Base-by-base conservation (phyloP, 2,888 invertebrate species). In the Eristalis intricaria region DNA sequence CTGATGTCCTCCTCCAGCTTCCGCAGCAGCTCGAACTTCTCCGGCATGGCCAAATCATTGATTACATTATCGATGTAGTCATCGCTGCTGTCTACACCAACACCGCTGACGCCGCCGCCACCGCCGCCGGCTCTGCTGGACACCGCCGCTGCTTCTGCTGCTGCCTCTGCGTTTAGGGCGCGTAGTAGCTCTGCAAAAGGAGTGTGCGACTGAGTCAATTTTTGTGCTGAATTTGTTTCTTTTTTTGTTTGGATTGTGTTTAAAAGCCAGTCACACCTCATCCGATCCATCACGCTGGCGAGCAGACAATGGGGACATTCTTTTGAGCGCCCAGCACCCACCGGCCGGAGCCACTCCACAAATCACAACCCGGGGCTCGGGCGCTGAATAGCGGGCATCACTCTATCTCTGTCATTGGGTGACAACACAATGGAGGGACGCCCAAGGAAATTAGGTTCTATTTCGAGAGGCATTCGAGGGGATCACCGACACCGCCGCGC, bases 1-100 rank as follows among this genome's bases (percentile, higher is more conserved):
- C 90, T 91, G 64, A 93, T 91, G 66, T 92, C 92, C 63, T 91
- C 90, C 71, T 92, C 91, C 78, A 93, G 84, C 87, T 91, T 91
- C 73, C 91, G 90, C 7, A 93, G 84, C 81, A 93, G 90, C 68
- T 92, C 91, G 71, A 89, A 91, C 89, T 92, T 92, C 79, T 90
- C 91, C 75, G 91, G 91, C 86, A 90, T 84, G 77, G 92, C 92
- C 40, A 92, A 78, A 89, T 92, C 91, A 89, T 91, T 91, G 71
- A 90, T 90, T 1, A 90, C 90, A n/a, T 91, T 90, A 71, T 91
- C 91, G 23, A 91, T 90, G 88, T 92, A 91, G 79, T 93, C 91
- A n/a, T 91, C 89, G 63, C 90, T 90, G 26, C 19, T 69, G 35
- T 74, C 50, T 22, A 65, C 40, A 4, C 43, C 38, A 58, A n/a